phyloP scores from a whole-genome alignment of 2,888 invertebrate species.

The Junonia oenone region DNA sequence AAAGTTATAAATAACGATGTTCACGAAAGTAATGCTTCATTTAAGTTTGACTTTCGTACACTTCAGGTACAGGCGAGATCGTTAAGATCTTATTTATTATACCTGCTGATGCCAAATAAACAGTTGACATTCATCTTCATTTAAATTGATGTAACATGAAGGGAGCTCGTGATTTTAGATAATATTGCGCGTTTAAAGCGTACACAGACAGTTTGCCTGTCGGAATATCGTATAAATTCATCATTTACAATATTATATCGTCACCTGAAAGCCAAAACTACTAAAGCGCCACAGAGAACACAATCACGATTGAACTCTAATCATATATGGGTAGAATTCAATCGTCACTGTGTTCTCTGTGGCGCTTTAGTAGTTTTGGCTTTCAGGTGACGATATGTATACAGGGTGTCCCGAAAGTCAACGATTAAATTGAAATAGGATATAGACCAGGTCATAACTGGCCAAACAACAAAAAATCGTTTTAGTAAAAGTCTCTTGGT shows the following conservation, averaged over 20 bases:
- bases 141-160: conserved; percentile 18
- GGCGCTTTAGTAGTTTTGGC: no score
- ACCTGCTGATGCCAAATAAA: conserved; percentile 19
- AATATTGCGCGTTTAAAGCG: conserved; percentile 3
- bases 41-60: background rate
- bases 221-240: background rate
- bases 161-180: conserved; percentile 17
- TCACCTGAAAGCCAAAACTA: no score
- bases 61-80: background rate
- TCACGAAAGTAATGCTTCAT: background rate
- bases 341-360: no score
- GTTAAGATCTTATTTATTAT: conserved; percentile 21
- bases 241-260: background rate
- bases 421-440: no score
- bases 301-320: no score
- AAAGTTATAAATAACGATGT: conserved; percentile 6
- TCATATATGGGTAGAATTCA: no score
- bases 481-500: no score
- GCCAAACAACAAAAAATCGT: no score
- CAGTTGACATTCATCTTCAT: conserved; percentile 17
- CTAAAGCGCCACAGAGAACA: no score
- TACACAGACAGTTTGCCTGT: background rate
- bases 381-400: no score
- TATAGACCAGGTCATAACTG: no score
- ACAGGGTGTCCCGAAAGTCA: no score